phyloP scores from a whole-genome alignment of 1,140 invertebrate genomes.

The Microplitis mediator region DNA sequence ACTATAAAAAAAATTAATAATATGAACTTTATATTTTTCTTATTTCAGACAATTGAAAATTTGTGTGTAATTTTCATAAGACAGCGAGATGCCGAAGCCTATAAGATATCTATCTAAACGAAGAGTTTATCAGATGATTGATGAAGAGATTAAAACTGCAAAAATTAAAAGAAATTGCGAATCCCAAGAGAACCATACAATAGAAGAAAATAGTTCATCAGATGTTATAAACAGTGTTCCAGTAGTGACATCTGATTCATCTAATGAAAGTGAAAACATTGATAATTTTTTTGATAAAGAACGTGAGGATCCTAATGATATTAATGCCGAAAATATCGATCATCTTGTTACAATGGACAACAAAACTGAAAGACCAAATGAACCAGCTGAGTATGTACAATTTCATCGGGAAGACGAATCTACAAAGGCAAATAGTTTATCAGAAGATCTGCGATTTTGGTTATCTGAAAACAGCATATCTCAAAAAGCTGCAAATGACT shows the following conservation, averaged over 20 bases:
- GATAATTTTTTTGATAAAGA: not conserved
- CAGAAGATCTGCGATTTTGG: conserved; percentile 12
- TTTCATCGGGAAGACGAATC: not conserved
- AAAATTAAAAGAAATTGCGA: not conserved
- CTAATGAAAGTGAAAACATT: not conserved
- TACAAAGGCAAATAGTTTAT: not conserved
- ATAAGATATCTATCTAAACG: not conserved
- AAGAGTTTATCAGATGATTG: conserved; percentile 4
- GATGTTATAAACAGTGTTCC: not conserved
- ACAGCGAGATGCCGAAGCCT: not conserved
- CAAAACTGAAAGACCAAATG: not conserved
- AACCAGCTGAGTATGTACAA: not conserved
- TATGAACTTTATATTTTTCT: not conserved
- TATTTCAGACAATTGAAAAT: not conserved
- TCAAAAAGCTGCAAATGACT: not conserved
- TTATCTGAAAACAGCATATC: conserved; percentile 11
- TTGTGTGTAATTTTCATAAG: not conserved
- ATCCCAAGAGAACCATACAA: not conserved
- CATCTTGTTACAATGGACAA: not conserved
- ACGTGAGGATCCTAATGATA: not conserved
- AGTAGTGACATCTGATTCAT: not conserved
- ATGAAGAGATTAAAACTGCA: not conserved
- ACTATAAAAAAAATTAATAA: not conserved
- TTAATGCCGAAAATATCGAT: not conserved
- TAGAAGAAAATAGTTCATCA: not conserved